These are phyloP conservation scores for Cryptus viduatorius DNA, from an alignment of 2,888 invertebrate species.

Conservation along the genomic window DNA sequence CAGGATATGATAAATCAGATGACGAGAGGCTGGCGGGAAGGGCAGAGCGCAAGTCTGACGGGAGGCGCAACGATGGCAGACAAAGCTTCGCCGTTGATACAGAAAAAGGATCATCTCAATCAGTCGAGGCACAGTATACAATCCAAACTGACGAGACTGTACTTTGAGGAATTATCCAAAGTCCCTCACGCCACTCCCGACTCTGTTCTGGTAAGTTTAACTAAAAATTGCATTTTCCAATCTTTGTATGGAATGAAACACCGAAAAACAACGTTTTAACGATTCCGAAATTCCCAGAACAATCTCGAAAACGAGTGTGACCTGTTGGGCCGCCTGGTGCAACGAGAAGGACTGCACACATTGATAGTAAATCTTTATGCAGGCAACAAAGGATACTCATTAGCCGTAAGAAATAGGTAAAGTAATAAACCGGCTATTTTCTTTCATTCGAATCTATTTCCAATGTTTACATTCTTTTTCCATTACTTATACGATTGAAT, in stretches of 20 bases:
- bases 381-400: constrained; percentile 95
- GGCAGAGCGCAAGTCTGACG: constrained; percentile 47
- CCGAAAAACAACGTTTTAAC: constrained; percentile 6
- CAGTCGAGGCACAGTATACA: constrained; percentile 83
- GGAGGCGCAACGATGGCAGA: constrained; percentile 76
- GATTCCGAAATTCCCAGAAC: constrained; percentile 72
- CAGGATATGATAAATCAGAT: constrained; percentile 82
- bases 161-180: constrained; percentile 83
- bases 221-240: background rate
- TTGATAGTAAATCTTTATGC: constrained; percentile 96
- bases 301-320: constrained; percentile 84
- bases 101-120: constrained; percentile 78
- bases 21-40: constrained; percentile 70
- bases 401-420: constrained; percentile 88
- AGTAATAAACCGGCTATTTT: background rate
- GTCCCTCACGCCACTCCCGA: constrained; percentile 83
- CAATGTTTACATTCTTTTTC: constrained; percentile 29
- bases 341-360: constrained; percentile 94
- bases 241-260: constrained; percentile 12
- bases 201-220: constrained; percentile 81
- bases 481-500: constrained; percentile 84
- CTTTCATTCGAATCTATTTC: background rate
- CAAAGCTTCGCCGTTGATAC: constrained; percentile 74
- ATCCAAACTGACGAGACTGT: constrained; percentile 82
- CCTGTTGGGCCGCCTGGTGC: constrained; percentile 94